Conservation (phyloP, 1,140 invertebrate species). For the Drosophila nigromelanica region DNA sequence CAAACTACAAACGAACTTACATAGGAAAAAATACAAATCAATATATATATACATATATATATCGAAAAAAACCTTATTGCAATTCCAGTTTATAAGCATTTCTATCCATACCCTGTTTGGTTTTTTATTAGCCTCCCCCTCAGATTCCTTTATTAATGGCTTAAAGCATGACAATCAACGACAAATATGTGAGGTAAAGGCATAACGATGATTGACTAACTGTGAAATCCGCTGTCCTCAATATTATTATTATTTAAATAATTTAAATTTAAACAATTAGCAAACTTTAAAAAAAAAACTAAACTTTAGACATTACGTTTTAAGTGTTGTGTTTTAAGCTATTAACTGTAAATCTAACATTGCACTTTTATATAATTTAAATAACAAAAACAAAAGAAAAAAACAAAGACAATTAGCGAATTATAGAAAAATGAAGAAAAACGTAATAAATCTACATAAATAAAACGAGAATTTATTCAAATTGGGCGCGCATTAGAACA, state of each 20-base stretch:
- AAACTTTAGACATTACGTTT: slow-evolving; percentile 39
- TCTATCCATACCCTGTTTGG: slow-evolving; percentile 11
- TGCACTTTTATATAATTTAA: slow-evolving; percentile 61
- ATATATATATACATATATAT: slow-evolving; percentile 8
- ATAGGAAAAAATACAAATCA: slow-evolving; percentile 37
- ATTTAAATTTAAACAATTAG: slow-evolving; percentile 8
- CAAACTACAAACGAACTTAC: slow-evolving; percentile 69
- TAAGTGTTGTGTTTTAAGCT: slow-evolving; percentile 67
- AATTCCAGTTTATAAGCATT: slow-evolving; percentile 27
- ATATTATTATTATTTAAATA: slow-evolving; percentile 7
- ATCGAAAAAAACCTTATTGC: not conserved
- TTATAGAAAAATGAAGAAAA: slow-evolving; percentile 57
- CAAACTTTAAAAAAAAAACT: slow-evolving; percentile 26
- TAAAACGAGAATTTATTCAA: not conserved
- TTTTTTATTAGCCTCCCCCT: not conserved
- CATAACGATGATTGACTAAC: slow-evolving; percentile 44
- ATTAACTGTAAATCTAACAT: slow-evolving; percentile 41
- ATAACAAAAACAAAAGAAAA: slow-evolving; percentile 21
- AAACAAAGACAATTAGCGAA: slow-evolving; percentile 53
- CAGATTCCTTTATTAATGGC: slow-evolving; percentile 46
- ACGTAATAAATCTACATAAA: slow-evolving; percentile 38
- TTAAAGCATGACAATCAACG: slow-evolving; percentile 79
- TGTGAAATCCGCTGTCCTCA: slow-evolving; percentile 1
- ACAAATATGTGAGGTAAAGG: slow-evolving; percentile 43
- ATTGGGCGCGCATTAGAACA: not conserved